phyloP scores from a whole-genome alignment of 37 sponge, comb jelly and placozoan genomes.

The Cliona cf. orientalis region DNA sequence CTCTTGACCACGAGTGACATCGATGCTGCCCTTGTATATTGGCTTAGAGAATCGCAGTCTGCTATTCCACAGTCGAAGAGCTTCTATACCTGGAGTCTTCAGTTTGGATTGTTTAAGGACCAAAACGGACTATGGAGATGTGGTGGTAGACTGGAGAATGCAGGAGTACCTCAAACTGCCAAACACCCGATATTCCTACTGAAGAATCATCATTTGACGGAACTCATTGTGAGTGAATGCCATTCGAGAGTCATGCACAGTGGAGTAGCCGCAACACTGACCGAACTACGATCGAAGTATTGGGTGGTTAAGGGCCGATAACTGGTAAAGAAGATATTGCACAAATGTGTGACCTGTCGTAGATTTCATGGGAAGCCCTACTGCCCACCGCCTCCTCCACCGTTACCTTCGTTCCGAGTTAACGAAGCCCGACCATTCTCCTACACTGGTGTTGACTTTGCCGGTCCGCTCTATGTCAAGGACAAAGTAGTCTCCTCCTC shows the following conservation, averaged over 20 bases:
- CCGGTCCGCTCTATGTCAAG: no score
- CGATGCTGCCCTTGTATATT: no score
- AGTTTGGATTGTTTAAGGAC: constrained; percentile 6
- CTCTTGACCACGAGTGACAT: no score
- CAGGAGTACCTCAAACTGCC: background rate
- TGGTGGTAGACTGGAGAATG: constrained; percentile 9
- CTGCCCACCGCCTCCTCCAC: no score
- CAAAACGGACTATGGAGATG: no score
- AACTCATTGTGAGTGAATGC: constrained; percentile 9
- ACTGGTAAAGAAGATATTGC: constrained; percentile 8
- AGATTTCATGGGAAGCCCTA: no score
- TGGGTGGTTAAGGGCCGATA: constrained; percentile 21
- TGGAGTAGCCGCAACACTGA: constrained; percentile 9
- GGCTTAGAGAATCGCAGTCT: no score
- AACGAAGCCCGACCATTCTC: no score
- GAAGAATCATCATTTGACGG: constrained; percentile 7
- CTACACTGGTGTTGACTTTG: no score
- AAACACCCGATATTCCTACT: constrained; percentile 5
- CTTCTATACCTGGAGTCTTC: background rate
- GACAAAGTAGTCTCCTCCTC: constrained; percentile 1
- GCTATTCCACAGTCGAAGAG: background rate
- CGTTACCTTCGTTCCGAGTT: no score
- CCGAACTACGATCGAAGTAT: constrained; percentile 6
- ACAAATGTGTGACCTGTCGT: constrained; percentile 3
- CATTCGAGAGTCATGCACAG: constrained; percentile 10